Evolutionary conservation across 2,888 invertebrate genomes (phyloP).

Genomic region (Chirona hameri): DNA sequence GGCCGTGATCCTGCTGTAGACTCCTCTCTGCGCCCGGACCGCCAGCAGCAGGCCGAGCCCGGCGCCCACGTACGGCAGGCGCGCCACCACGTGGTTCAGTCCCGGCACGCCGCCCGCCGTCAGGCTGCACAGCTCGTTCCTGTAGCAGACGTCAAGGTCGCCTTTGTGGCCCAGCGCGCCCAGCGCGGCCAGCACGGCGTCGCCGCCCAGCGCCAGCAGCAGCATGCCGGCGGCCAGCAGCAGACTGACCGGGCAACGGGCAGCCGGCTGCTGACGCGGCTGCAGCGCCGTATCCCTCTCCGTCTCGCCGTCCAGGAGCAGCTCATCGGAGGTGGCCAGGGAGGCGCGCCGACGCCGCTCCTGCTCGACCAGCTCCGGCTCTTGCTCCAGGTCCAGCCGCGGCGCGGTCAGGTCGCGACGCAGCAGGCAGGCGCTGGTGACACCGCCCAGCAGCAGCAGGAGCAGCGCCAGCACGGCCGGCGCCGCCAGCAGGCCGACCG

Average conservation of each 20-base stretch:
- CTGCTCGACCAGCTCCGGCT: slow-evolving; percentile 52
- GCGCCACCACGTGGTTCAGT: slow-evolving; percentile 85
- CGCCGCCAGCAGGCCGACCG: slow-evolving; percentile 74
- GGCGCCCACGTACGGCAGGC: slow-evolving; percentile 91
- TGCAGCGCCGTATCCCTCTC: slow-evolving; percentile 80
- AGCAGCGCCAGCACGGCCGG: slow-evolving; percentile 81
- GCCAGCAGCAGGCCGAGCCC: slow-evolving; percentile 89
- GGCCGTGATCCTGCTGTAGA: background rate
- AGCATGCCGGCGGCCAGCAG: slow-evolving; percentile 71
- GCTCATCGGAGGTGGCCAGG: slow-evolving; percentile 88
- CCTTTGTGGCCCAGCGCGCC: slow-evolving; percentile 81
- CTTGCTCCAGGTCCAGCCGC: slow-evolving; percentile 57
- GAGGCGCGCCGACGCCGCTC: slow-evolving; percentile 76
- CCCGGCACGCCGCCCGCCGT: slow-evolving; percentile 1
- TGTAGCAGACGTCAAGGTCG: slow-evolving; percentile 13
- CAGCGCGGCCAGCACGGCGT: slow-evolving; percentile 83
- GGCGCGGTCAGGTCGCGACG: slow-evolving; percentile 59
- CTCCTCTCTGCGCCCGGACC: slow-evolving; percentile 68
- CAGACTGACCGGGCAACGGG: slow-evolving; percentile 64
- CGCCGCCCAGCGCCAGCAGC: slow-evolving; percentile 79
- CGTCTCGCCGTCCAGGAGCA: slow-evolving; percentile 71
- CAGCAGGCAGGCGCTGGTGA: slow-evolving; percentile 65
- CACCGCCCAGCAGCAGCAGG: slow-evolving; percentile 92
- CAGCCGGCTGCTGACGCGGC: slow-evolving; percentile 61
- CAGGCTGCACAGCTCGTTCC: background rate